Conservation (phyloP, 2,888 invertebrate genomes). For the Zaprionus bogoriensis region DNA sequence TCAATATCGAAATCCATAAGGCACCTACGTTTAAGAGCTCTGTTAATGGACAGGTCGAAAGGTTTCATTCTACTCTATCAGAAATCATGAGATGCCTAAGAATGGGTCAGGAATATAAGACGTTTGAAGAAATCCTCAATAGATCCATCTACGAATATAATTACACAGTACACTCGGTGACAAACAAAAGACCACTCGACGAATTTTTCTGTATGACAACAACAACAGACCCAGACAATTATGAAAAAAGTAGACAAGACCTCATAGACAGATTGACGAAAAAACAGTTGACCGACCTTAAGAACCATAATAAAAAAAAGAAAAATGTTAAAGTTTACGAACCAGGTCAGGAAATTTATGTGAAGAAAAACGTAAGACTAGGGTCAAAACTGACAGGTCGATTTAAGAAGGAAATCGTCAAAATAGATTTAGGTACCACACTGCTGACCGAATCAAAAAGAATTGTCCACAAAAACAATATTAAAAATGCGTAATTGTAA, state of each 20-base stretch:
- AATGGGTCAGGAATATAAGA: not conserved
- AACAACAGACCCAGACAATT: conserved; percentile 9
- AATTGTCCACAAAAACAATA: no score
- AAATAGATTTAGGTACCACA: no score
- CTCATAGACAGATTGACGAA: conserved; percentile 3
- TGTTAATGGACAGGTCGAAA: conserved; percentile 4
- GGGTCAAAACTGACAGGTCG: no score
- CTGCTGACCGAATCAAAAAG: no score
- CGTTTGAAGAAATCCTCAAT: conserved; percentile 18
- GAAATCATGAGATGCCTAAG: conserved; percentile 26
- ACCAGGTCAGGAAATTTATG: no score
- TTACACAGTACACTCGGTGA: conserved; percentile 13
- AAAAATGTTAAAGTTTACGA: no score
- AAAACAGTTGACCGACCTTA: conserved; percentile 6
- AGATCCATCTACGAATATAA: conserved; percentile 12
- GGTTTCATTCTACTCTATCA: conserved; percentile 25
- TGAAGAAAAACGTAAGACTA: no score
- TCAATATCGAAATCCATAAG: conserved; percentile 18
- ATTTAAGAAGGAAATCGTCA: no score
- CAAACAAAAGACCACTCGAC: conserved; percentile 11
- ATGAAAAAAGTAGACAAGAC: conserved; percentile 9
- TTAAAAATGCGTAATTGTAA: no score
- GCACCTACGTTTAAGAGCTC: conserved; percentile 11
- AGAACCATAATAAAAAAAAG: no score
- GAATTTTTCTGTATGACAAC: conserved; percentile 16